Percentiles rank a stretch among this genome's conserved stretches.
These are phyloP conservation scores for Manis javanica DNA, from an alignment of 2,797 vertebrate genomes.

Conservation along the genomic window DNA sequence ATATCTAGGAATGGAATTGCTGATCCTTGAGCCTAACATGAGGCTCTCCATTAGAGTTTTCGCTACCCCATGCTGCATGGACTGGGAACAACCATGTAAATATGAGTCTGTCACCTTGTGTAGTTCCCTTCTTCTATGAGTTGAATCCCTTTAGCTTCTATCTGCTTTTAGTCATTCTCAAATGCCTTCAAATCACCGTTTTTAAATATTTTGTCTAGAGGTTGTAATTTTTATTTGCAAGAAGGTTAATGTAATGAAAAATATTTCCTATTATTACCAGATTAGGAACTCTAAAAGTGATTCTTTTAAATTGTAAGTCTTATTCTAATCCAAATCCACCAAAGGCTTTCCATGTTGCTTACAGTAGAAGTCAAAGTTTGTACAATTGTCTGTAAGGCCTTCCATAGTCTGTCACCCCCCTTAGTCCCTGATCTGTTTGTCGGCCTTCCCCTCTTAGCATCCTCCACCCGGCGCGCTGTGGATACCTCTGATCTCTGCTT, in stretches of 20 bases:
- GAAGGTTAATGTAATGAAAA: not conserved
- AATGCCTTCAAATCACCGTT: not conserved
- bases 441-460: not conserved
- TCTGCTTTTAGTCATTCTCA: not conserved
- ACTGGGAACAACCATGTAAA: not conserved
- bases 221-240: conserved; percentile 31
- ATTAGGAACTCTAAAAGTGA: not conserved
- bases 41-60: conserved; percentile 12
- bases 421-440: not conserved
- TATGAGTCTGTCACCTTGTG: not conserved
- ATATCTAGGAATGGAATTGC: not conserved
- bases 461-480: not conserved
- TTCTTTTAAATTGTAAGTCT: not conserved
- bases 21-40: not conserved
- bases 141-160: not conserved
- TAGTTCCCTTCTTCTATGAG: not conserved
- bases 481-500: not conserved
- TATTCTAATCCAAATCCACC: not conserved
- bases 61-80: not conserved
- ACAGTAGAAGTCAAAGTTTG: not conserved
- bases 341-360: not conserved
- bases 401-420: not conserved
- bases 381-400: not conserved
- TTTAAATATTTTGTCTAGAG: not conserved
- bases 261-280: not conserved